Percentiles rank a stretch among this genome's conserved stretches.
phyloP scores from a whole-genome alignment of 2,113 vertebrate genomes.

The Aramus guarauna region DNA sequence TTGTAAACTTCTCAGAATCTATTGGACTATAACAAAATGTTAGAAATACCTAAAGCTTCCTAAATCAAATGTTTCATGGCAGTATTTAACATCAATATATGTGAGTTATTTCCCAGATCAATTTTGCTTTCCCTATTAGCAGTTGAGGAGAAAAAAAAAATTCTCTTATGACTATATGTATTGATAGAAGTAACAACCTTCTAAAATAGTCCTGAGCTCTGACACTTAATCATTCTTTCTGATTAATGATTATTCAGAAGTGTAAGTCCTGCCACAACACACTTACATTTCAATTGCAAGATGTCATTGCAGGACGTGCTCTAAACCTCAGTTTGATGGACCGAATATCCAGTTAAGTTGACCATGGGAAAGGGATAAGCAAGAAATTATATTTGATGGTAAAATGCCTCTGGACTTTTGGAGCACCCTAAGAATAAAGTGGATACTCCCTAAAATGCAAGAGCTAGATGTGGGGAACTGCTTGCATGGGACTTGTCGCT shows the following conservation, averaged over 20 bases:
- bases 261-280: constrained; percentile 3
- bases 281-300: not conserved
- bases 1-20: not conserved
- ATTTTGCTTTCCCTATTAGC: not conserved
- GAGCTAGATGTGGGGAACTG: not conserved
- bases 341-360: not conserved
- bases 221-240: constrained; percentile 7
- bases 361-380: not conserved
- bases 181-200: not conserved
- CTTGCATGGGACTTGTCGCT: not conserved
- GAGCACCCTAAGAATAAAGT: not conserved
- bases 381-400: not conserved
- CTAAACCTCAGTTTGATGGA: not conserved
- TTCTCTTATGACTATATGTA: not conserved
- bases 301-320: not conserved
- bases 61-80: not conserved
- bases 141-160: not conserved
- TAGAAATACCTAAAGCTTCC: not conserved
- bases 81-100: not conserved
- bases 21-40: not conserved
- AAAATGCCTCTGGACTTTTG: not conserved
- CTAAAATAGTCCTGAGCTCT: constrained; percentile 9
- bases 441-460: not conserved
- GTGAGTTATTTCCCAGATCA: not conserved
- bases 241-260: constrained; percentile 21